Evolutionary conservation across 2,797 vertebrate species (phyloP), one percentile per base, ranked within the genome.

Genomic region (Chelon auratus): DNA sequence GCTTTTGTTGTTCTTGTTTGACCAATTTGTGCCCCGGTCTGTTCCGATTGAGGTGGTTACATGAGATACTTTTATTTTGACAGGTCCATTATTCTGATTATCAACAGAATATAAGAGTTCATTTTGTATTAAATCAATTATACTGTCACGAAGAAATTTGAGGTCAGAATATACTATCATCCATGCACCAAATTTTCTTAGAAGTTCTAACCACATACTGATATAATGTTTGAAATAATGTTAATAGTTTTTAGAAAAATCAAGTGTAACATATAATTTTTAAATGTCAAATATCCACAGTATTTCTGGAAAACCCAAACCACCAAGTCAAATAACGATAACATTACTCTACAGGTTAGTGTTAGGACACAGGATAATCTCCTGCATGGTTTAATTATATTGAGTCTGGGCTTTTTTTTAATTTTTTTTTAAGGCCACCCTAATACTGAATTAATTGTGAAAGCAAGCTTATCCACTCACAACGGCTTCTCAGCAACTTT

Each of bases 401-500:
- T 18, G 20, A 68, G 53, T 58, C 57, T 61, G 20, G 56, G 53
- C 36, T 74, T 9, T 50, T 64, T 63, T 81, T 56, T n/a, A n/a
- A n/a, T n/a, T n/a, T n/a, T n/a, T 22, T 22, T 22, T 22, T 22
- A 84, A 75, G 42, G 52, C 24, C 48, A 43, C 18, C 24, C 18
- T 18, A 14, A 59, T 40, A 30, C 13, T 42, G 36, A 64, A 70
- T 74, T 75, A 63, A 75, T 42, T 26, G 30, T 17, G 42, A 69
- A 64, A 33, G 30, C 42, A 50, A 72, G 17, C 51, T 62, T 65
- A 85, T 85, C 66, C 52, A 9, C 26, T 68, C 48, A 53, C 37
- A 57, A 65, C 54, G 60, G 56, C 81, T 84, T 81, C 55, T 59
- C 47, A 58, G 55, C 42, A 73, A 72, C 58, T 72, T 68, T 58